Evolutionary conservation across 2,113 vertebrate species (phyloP).

Genomic region (Willisornis vidua): DNA sequence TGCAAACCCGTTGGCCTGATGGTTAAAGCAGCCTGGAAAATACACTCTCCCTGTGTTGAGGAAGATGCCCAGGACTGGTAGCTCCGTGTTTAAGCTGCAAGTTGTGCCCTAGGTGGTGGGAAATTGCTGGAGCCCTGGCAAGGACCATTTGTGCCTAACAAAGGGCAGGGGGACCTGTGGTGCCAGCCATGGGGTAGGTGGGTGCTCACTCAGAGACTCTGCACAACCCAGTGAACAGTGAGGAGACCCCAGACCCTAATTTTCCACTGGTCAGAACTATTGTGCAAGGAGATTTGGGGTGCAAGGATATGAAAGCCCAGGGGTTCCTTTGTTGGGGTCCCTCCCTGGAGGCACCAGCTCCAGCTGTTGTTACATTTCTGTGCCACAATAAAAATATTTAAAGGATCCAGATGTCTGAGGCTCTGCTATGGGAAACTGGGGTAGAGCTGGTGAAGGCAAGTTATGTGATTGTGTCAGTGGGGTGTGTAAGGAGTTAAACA

Average conservation of each 20-base stretch:
- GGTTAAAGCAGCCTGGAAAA: not conserved
- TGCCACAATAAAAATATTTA: not conserved
- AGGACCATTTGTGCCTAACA: not conserved
- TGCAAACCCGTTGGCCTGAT: not conserved
- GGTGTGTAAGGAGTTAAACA: not conserved
- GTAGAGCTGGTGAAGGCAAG: not conserved
- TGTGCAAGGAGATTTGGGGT: not conserved
- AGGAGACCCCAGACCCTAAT: not conserved
- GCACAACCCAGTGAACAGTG: not conserved
- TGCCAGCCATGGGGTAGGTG: not conserved
- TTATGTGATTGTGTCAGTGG: not conserved
- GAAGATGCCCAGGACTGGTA: not conserved
- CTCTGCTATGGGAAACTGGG: not conserved
- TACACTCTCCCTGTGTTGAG: not conserved
- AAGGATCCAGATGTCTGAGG: not conserved
- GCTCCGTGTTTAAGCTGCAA: not conserved
- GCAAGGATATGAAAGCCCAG: not conserved
- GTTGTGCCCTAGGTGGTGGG: not conserved
- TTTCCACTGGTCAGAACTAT: not conserved
- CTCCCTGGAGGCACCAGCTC: not conserved
- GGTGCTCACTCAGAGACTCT: not conserved
- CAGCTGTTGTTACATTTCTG: not conserved
- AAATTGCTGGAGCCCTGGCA: not conserved
- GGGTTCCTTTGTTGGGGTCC: not conserved
- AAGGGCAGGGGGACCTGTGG: not conserved